Percentiles rank a stretch among this genome's conserved stretches.
These are phyloP conservation scores for Apamea epomidion DNA, from an alignment of 2,888 invertebrate species.

Conservation along the genomic window DNA sequence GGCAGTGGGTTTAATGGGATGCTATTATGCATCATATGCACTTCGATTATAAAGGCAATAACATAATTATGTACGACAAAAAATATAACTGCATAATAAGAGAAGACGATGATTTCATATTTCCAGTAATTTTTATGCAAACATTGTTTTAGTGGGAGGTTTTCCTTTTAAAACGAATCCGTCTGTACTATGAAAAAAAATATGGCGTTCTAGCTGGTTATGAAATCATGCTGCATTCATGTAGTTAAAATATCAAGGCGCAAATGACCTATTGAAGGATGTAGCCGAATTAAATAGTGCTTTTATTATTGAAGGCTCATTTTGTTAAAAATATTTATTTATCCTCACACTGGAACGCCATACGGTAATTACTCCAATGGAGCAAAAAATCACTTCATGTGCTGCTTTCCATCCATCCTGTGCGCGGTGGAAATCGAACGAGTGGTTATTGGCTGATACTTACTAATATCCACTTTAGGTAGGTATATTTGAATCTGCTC, in stretches of 20 bases:
- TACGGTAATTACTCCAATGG: too few species aligned
- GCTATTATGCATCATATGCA: conserved; percentile 82
- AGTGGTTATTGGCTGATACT: too few species aligned
- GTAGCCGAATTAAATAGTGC: background rate
- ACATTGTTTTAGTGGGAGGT: conserved; percentile 56
- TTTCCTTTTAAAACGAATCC: conserved; percentile 52
- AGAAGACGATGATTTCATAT: conserved; percentile 69
- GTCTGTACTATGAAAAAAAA: conserved; percentile 1
- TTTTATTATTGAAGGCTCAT: background rate
- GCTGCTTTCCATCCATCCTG: too few species aligned
- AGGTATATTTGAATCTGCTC: background rate
- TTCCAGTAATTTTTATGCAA: conserved; percentile 52
- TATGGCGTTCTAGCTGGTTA: background rate
- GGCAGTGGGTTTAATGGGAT: conserved; percentile 79
- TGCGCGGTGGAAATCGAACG: too few species aligned
- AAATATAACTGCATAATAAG: conserved; percentile 71
- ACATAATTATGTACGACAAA: conserved; percentile 78
- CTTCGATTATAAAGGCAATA: conserved; percentile 79
- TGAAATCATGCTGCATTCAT: background rate
- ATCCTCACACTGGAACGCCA: too few species aligned
- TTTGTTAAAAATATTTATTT: too few species aligned
- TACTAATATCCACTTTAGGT: too few species aligned
- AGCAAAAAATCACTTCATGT: too few species aligned
- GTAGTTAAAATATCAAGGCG: background rate
- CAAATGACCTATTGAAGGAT: background rate